A percentile compares a stretch with the other conserved stretches of the same genome.
phyloP scores from a whole-genome alignment of 1,140 invertebrate species.

The Lepidurus arcticus region DNA sequence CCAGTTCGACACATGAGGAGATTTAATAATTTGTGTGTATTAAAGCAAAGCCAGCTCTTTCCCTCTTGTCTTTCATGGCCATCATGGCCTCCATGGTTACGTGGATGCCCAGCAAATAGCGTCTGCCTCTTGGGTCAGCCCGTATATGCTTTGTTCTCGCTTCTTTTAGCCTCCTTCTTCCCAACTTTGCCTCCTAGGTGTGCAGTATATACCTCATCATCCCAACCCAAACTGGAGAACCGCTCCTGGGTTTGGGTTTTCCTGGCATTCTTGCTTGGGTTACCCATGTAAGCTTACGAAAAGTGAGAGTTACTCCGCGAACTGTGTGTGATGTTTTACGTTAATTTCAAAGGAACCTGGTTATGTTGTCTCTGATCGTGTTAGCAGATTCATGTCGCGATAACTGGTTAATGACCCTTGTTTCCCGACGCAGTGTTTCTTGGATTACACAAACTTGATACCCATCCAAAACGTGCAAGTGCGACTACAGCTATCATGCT shows the following conservation, averaged over 20 bases:
- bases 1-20: no score
- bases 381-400: not conserved
- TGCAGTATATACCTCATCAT: not conserved
- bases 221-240: not conserved
- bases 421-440: not conserved
- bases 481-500: not conserved
- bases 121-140: slow-evolving; percentile 16
- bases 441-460: not conserved
- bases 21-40: not conserved
- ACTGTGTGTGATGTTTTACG: not conserved
- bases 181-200: slow-evolving; percentile 8
- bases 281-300: slow-evolving; percentile 15
- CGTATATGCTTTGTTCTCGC: slow-evolving; percentile 21
- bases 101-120: not conserved
- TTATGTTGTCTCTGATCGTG: slow-evolving; percentile 2
- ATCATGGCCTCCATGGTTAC: slow-evolving; percentile 7
- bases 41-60: not conserved
- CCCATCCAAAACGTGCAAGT: not conserved
- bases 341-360: not conserved
- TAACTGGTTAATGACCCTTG: slow-evolving; percentile 15
- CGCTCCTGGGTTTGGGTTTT: slow-evolving; percentile 20
- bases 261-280: slow-evolving; percentile 18
- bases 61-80: not conserved
- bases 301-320: slow-evolving; percentile 6
- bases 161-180: slow-evolving; percentile 13